Base-by-base conservation (phyloP, 2,888 invertebrate species). In the Acrocera orbiculus region DNA sequence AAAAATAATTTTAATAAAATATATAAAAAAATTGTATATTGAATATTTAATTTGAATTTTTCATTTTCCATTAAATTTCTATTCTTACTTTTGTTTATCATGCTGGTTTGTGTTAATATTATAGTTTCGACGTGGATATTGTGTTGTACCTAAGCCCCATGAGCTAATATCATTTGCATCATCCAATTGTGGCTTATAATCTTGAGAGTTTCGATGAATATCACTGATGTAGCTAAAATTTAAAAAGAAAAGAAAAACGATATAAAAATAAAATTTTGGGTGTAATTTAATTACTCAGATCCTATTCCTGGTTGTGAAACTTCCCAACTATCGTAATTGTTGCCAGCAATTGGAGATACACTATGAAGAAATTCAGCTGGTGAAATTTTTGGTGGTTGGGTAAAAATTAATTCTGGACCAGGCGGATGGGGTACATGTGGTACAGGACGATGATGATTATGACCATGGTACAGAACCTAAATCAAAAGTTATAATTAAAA, bases 301-400 rank as follows among this genome's bases (percentile, higher is more conserved):
- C 72, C 73, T 42, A 72, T 55, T 11, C 72, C 72, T 6, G 71
- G 72, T 3, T 72, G 72, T 4, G 71, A 70, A 6, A 66, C 62
- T 42, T 67, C 67, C 67, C 70, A 72, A 40, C 67, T 69, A n/a
- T 26, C 28, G 8, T 29, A 11, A n/a, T n/a, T n/a, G n/a, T n/a
- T n/a, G n/a, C n/a, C n/a, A n/a, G n/a, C n/a, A n/a, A n/a, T n/a
- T 7, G 19, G 20, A 10, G 19, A 7, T 25, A 37, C 39, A 4
- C 42, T 42, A 42, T 58, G 58, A 7, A 58, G 40, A 40, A 50
- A 56, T 2, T 52, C 47, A 2, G 53, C 52, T 2, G 55, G 51
- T 38, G 50, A 52, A 8, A 56, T 53, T 42, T 57, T 59, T 5
- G 59, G 59, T 14, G 59, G 59, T 26, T 52, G 46, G 0, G 53